Percentiles rank a stretch among this genome's conserved stretches.
These are phyloP conservation scores for Perizoma affinitatum DNA, from an alignment of 2,888 invertebrate genomes.

Conservation along the genomic window DNA sequence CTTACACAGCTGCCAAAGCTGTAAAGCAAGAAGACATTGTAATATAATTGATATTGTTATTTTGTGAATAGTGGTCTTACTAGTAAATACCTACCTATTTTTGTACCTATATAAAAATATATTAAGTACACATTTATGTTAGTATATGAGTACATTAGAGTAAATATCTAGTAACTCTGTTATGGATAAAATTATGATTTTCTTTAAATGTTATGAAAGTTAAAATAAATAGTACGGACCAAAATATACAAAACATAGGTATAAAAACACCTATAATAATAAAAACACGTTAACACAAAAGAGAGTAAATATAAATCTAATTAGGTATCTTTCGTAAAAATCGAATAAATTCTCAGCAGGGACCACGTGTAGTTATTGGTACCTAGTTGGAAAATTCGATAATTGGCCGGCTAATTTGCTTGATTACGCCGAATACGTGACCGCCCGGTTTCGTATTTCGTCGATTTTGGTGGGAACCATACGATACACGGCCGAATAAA, in stretches of 20 bases:
- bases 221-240: no score
- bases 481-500: not conserved
- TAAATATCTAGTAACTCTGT: no score
- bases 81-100: no score
- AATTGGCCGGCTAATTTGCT: constrained; percentile 38
- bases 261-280: no score
- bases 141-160: no score
- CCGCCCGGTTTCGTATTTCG: constrained; percentile 21
- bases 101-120: no score
- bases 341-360: constrained; percentile 15
- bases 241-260: no score
- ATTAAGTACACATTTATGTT: no score
- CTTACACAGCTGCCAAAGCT: constrained; percentile 8
- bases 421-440: constrained; percentile 40
- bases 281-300: no score
- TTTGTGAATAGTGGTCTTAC: not conserved
- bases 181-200: no score
- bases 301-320: no score
- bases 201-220: no score
- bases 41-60: not conserved
- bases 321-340: constrained; percentile 10
- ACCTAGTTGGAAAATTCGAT: constrained; percentile 38
- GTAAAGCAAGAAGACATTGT: constrained; percentile 4
- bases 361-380: constrained; percentile 31
- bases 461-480: constrained; percentile 33